Conservation (phyloP, 2,797 vertebrate genomes). For the Girardinus metallicus region DNA sequence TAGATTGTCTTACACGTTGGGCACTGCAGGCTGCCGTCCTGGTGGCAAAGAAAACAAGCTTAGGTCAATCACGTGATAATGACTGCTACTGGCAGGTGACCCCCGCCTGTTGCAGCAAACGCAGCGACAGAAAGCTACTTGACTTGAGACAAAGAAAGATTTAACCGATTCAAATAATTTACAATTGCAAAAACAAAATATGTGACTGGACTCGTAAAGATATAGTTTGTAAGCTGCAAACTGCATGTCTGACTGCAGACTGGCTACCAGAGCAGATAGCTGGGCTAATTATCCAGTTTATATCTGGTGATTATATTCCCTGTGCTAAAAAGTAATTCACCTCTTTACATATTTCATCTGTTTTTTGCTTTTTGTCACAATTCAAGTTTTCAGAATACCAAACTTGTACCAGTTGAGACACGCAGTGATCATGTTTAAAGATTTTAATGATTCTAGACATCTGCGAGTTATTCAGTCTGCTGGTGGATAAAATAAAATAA, state of each 20-base stretch:
- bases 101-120: neutral
- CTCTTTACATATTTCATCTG: neutral
- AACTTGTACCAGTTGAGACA: neutral
- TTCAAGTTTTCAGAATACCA: neutral
- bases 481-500: neutral
- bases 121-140: neutral
- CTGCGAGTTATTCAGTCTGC: neutral
- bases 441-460: neutral
- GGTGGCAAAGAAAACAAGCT: conserved; percentile 20
- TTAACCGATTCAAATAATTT: neutral
- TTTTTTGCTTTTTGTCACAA: neutral
- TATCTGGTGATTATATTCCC: neutral
- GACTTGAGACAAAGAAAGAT: neutral
- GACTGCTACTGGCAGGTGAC: neutral
- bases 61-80: neutral
- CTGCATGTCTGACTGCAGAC: neutral
- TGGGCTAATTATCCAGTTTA: neutral
- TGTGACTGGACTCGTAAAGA: neutral
- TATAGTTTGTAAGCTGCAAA: neutral
- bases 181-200: neutral
- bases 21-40: conserved; percentile 97
- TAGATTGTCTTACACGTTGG: conserved; percentile 97
- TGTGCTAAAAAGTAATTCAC: neutral
- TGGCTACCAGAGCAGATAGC: neutral
- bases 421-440: neutral